Evolutionary conservation across 2,797 vertebrate genomes (phyloP).

Genomic region (Hippoglossus hippoglossus): DNA sequence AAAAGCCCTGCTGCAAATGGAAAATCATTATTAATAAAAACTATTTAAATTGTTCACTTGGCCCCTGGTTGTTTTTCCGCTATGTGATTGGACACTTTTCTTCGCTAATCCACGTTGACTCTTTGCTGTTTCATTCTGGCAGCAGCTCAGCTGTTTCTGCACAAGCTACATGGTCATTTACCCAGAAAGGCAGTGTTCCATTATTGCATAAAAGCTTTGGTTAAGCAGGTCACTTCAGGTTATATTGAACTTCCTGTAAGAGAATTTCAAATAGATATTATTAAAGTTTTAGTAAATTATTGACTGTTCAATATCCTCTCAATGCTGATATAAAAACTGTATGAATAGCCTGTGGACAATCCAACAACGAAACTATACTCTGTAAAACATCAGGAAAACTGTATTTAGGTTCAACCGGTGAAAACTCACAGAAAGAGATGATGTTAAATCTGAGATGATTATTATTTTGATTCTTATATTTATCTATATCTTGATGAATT

Average conservation of each 20-base stretch:
- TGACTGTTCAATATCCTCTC: too few relatives aligned
- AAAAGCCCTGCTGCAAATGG: slow-evolving; percentile 74
- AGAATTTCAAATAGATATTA: slow-evolving; percentile 1
- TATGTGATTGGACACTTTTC: neutral
- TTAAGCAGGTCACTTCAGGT: slow-evolving; percentile 21
- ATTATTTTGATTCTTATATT: neutral
- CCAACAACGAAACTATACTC: too few relatives aligned
- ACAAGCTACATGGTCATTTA: neutral
- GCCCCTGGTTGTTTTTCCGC: slow-evolving; percentile 23
- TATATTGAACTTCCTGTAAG: slow-evolving; percentile 2
- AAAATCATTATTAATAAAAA: slow-evolving; percentile 83
- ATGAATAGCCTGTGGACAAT: too few relatives aligned
- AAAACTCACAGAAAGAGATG: too few relatives aligned
- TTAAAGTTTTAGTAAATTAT: neutral
- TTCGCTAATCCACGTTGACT: neutral
- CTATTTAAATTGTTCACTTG: slow-evolving; percentile 72
- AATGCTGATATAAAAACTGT: neutral
- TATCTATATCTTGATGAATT: too few relatives aligned
- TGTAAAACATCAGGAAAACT: too few relatives aligned
- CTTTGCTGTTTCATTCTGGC: neutral
- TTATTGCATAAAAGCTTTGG: slow-evolving; percentile 13
- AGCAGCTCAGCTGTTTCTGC: neutral
- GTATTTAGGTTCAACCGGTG: neutral
- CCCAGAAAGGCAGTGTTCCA: neutral
- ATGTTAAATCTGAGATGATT: too few relatives aligned